These are phyloP conservation scores for Oceanodroma leucorhoa DNA, from an alignment of 2,797 vertebrate species.

Conservation along the genomic window DNA sequence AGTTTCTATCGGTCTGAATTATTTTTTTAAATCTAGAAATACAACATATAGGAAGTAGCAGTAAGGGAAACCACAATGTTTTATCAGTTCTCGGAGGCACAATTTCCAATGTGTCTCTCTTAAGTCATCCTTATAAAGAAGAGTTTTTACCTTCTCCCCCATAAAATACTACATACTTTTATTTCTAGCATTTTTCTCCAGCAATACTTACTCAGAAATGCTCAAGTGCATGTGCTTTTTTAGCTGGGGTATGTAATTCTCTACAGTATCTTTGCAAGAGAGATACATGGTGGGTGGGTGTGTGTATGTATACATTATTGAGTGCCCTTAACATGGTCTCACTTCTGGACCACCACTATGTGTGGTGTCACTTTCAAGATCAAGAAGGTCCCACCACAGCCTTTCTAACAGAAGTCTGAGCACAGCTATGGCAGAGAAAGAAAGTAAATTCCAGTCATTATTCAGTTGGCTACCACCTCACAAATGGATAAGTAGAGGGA, in stretches of 20 bases:
- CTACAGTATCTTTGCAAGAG: background rate
- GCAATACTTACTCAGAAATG: background rate
- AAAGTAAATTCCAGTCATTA: background rate
- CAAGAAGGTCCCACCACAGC: background rate
- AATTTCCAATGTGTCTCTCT: accelerated
- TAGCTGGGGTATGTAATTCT: background rate
- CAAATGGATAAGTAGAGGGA: background rate
- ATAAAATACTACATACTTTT: background rate
- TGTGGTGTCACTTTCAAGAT: background rate
- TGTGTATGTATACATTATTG: background rate
- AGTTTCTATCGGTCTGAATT: background rate
- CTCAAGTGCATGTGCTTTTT: background rate
- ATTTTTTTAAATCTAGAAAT: background rate
- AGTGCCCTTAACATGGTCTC: background rate
- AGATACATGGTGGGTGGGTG: too few relatives aligned
- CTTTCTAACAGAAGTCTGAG: background rate
- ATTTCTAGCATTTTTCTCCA: background rate
- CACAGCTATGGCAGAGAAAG: background rate
- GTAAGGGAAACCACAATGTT: background rate
- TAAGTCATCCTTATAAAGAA: background rate
- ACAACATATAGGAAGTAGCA: background rate
- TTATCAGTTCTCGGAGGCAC: background rate
- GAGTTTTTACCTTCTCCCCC: background rate
- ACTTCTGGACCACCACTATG: background rate
- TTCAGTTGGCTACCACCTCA: background rate